Conservation (phyloP, 2,888 invertebrate species). For the Gonocerus acuteangulatus region DNA sequence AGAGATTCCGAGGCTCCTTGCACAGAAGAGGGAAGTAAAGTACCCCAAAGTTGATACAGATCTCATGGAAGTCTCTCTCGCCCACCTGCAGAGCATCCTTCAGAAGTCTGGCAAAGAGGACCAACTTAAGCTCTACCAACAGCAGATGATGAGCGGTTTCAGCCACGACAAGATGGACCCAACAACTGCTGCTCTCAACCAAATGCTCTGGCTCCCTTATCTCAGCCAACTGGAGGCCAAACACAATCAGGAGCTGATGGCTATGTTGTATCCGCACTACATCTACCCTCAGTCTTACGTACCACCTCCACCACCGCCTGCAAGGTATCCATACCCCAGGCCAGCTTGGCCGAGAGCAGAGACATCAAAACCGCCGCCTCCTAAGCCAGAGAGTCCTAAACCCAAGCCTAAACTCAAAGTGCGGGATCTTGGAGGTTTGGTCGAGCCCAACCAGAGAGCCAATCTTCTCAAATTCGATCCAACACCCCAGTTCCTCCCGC, state of each 20-base stretch:
- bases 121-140: slow-evolving; percentile 39
- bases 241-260: slow-evolving; percentile 41
- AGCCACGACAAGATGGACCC: slow-evolving; percentile 48
- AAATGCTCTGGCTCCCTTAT: slow-evolving; percentile 69
- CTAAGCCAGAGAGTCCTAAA: slow-evolving; percentile 13
- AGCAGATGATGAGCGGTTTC: slow-evolving; percentile 36
- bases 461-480: slow-evolving; percentile 41
- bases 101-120: slow-evolving; percentile 38
- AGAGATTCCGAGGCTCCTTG: slow-evolving; percentile 63
- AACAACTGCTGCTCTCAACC: slow-evolving; percentile 61
- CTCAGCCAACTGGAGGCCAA: slow-evolving; percentile 51
- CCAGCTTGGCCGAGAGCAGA: slow-evolving; percentile 29
- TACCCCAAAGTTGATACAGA: slow-evolving; percentile 70
- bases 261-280: slow-evolving; percentile 43
- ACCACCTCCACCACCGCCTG: background rate
- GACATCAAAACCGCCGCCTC: slow-evolving; percentile 25
- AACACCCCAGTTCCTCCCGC: slow-evolving; percentile 39
- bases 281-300: slow-evolving; percentile 31
- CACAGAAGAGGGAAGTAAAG: slow-evolving; percentile 61
- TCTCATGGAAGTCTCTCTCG: slow-evolving; percentile 65
- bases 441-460: slow-evolving; percentile 45
- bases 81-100: slow-evolving; percentile 52
- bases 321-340: slow-evolving; percentile 9
- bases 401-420: slow-evolving; percentile 45
- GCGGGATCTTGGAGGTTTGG: slow-evolving; percentile 48